phyloP scores from a whole-genome alignment of 2,888 invertebrate species.

The Microplitis deprimator region DNA sequence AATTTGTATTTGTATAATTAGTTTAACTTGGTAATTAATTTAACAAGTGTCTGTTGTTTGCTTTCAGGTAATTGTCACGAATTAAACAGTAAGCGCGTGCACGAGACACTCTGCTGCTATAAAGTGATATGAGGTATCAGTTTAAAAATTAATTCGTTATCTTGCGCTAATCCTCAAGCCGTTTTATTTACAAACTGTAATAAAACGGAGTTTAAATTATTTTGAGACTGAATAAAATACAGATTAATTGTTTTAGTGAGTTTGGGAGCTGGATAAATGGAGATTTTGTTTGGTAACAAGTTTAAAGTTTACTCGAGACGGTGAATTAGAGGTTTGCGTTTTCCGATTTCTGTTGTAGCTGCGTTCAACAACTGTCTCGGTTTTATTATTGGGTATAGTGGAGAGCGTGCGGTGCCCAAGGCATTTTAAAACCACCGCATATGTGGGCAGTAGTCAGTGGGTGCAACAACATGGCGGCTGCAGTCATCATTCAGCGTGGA shows the following conservation, averaged over 20 bases:
- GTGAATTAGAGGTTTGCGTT: neutral
- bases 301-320: neutral
- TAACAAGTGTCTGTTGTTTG: slow-evolving; percentile 23
- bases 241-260: neutral
- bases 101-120: neutral
- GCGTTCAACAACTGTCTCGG: too few species aligned
- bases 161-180: neutral
- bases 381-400: neutral
- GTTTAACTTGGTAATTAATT: neutral
- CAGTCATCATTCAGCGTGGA: slow-evolving; percentile 61
- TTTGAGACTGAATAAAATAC: neutral
- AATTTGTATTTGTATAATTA: slow-evolving; percentile 1
- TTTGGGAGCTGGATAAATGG: neutral
- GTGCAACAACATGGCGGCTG: slow-evolving; percentile 60
- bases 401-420: too few species aligned
- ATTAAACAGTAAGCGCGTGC: neutral
- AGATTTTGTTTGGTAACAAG: neutral
- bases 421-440: slow-evolving; percentile 35
- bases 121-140: neutral
- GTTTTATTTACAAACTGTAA: neutral
- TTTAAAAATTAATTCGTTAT: neutral
- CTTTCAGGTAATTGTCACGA: slow-evolving; percentile 38
- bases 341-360: neutral
- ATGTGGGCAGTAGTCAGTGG: slow-evolving; percentile 62
- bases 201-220: neutral